Evolutionary conservation across 2,797 vertebrate species (phyloP), one percentile per base, ranked within the genome.

Genomic region (Cuculus canorus): DNA sequence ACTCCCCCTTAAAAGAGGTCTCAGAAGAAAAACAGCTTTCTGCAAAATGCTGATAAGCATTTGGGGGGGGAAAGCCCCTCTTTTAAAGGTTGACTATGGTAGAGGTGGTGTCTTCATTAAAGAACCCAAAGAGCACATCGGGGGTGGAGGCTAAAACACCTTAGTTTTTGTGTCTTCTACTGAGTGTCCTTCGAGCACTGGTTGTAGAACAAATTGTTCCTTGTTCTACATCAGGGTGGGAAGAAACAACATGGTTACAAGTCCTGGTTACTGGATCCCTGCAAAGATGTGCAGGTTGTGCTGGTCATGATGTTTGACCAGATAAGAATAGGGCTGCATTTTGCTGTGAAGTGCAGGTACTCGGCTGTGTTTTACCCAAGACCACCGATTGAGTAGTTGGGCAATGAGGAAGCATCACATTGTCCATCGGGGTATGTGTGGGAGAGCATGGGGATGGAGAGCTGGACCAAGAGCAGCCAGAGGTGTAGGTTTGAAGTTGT

Each of bases 371-470:
- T 73, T 28, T 14, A 33, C 57, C 28, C 4, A 10, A 5, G 16
- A 52, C 5, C 2, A 1, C 0, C 2, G 39, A 7, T 5, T 2
- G 52, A 15, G 65, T 1, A 9, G 39, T 16, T 0, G 3, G 28
- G 35, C 5, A 11, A 0, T 27, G 71, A 30, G 48, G 48, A 60
- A 30, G 11, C 1, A 3, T 19, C 28, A 2, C 3, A 0, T 2
- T 75, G 27, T 11, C 47, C n/a, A 0, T 16, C 17, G 6, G 35
- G 53, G 2, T n/a, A 35, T 3, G 0, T 0, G 0, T 17, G 68
- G 59, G 57, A 54, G 25, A 41, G 19, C 0, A 0, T 1, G 7
- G 14, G 13, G 30, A 8, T 18, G 54, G 47, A 60, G 70, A 78
- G 33, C 82, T 61, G 85, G 13, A 3, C 13, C 3, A 0, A 0